Evolutionary conservation across 2,113 vertebrate genomes (phyloP).

Genomic region (Gallinago undulata): DNA sequence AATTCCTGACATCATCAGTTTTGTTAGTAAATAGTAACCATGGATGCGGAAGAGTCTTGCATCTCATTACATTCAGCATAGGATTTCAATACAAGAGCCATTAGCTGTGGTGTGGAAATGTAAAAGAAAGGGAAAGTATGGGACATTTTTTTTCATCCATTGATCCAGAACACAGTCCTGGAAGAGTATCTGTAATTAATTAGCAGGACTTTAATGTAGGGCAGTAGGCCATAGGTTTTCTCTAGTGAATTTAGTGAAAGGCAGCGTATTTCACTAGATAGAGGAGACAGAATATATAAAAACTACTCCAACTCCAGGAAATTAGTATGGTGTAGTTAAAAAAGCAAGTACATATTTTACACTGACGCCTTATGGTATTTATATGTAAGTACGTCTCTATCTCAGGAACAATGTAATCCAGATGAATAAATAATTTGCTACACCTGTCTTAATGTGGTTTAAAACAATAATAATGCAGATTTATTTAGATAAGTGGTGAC

Average conservation of each 20-base stretch:
- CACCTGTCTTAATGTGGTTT: not conserved
- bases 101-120: constrained; percentile 48
- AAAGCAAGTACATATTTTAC: not conserved
- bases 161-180: constrained; percentile 24
- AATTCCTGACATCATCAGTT: constrained; percentile 74
- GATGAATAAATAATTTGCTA: not conserved
- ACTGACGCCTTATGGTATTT: not conserved
- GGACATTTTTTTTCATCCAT: not conserved
- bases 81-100: constrained; percentile 50
- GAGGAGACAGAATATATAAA: not conserved
- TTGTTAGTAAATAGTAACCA: constrained; percentile 77
- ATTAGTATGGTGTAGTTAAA: not conserved
- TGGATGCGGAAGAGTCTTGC: constrained; percentile 52
- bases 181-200: constrained; percentile 56
- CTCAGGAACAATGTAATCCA: not conserved
- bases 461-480: not conserved
- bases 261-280: not conserved
- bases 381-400: not conserved
- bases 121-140: constrained; percentile 46
- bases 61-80: constrained; percentile 60
- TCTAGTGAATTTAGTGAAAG: not conserved
- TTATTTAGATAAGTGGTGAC: not conserved
- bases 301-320: not conserved
- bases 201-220: constrained; percentile 33
- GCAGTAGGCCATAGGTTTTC: constrained; percentile 24